Conservation (phyloP, 2,888 invertebrate species). For the Chrysotoxum bicinctum region DNA sequence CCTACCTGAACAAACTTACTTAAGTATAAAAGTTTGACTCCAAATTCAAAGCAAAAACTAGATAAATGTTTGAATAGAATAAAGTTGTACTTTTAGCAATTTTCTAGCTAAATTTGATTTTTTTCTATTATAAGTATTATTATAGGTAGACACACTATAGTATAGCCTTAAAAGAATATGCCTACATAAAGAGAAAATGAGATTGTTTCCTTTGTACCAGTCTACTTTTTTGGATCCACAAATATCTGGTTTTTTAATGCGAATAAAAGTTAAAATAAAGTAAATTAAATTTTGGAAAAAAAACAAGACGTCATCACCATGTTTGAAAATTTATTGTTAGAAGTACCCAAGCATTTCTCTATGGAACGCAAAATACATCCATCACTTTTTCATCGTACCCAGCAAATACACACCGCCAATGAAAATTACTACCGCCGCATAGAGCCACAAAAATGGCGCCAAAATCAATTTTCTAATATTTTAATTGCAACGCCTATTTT, state of each 20-base stretch:
- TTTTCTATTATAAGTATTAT: too few species aligned
- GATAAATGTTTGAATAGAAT: too few species aligned
- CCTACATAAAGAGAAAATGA: background rate
- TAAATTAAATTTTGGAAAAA: too few species aligned
- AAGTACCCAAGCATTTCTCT: slow-evolving; percentile 47
- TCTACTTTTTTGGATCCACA: background rate
- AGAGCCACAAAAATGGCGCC: slow-evolving; percentile 67
- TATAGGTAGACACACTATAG: too few species aligned
- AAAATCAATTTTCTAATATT: slow-evolving; percentile 53
- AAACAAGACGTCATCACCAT: slow-evolving; percentile 28
- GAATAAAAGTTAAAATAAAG: too few species aligned
- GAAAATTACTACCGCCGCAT: slow-evolving; percentile 52
- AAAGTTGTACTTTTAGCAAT: too few species aligned
- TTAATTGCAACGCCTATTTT: slow-evolving; percentile 8
- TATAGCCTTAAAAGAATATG: background rate
- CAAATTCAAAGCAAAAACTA: too few species aligned
- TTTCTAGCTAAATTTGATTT: too few species aligned
- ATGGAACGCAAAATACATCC: slow-evolving; percentile 47
- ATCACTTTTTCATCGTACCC: slow-evolving; percentile 16
- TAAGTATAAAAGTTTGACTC: too few species aligned
- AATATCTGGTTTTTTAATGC: background rate
- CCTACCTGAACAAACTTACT: too few species aligned
- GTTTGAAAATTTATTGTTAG: slow-evolving; percentile 9
- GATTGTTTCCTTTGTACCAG: background rate
- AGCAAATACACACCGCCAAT: slow-evolving; percentile 12